Evolutionary conservation across 2,888 invertebrate species (phyloP).

Genomic region (Mactromeris polynyma): DNA sequence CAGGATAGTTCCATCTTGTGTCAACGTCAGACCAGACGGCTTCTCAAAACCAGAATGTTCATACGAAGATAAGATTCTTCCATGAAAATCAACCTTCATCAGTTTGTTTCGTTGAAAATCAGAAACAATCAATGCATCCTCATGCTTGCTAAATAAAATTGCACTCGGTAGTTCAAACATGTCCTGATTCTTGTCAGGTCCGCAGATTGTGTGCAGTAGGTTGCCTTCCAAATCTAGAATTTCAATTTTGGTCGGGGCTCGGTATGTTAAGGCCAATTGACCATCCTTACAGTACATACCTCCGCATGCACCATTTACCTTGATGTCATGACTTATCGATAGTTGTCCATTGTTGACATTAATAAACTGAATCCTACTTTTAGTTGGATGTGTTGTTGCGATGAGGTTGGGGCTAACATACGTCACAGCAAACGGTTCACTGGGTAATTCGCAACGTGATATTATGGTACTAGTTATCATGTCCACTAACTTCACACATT

Average conservation of each 20-base stretch:
- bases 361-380: background rate
- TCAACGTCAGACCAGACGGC: background rate
- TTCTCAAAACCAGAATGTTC: background rate
- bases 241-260: background rate
- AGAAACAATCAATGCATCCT: background rate
- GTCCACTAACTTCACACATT: background rate
- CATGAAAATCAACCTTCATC: background rate
- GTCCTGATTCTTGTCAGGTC: background rate
- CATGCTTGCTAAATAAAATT: background rate
- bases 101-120: background rate
- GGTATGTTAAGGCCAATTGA: background rate
- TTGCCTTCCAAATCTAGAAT: background rate
- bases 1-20: background rate
- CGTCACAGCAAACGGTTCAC: background rate
- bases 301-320: background rate
- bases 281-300: background rate
- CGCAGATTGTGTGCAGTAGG: background rate
- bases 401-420: background rate
- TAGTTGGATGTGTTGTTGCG: background rate
- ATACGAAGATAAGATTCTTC: background rate
- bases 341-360: background rate
- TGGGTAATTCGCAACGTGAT: background rate
- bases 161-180: background rate
- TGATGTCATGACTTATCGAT: background rate
- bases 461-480: background rate